These are phyloP conservation scores for Rhincodon typus DNA, from an alignment of 2,797 vertebrate species.

Conservation along the genomic window DNA sequence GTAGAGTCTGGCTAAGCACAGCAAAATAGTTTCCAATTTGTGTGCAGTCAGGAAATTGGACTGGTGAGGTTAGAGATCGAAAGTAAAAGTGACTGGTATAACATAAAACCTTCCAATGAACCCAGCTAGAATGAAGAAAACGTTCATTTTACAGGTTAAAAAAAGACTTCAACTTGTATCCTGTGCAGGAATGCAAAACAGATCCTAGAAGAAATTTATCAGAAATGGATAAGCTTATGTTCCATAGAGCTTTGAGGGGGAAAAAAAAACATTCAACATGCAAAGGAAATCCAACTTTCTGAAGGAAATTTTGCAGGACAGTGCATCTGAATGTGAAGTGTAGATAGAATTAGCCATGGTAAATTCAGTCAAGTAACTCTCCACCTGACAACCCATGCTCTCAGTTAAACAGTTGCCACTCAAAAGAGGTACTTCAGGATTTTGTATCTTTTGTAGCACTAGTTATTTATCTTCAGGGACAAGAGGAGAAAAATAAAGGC, in stretches of 20 bases:
- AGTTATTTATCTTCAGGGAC: neutral
- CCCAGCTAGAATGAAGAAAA: neutral
- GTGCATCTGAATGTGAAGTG: neutral
- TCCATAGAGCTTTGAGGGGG: neutral
- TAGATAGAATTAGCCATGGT: neutral
- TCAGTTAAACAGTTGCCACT: neutral
- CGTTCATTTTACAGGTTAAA: neutral
- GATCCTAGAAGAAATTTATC: neutral
- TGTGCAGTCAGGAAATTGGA: neutral
- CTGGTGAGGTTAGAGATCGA: neutral
- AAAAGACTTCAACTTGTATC: neutral
- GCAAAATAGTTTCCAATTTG: neutral
- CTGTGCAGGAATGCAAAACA: neutral
- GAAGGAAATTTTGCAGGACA: neutral
- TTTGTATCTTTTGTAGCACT: neutral
- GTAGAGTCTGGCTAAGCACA: too few relatives aligned
- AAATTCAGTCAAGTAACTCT: neutral
- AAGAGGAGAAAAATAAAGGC: neutral
- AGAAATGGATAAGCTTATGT: neutral
- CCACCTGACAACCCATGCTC: neutral
- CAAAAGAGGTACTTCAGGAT: neutral
- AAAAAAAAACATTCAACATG: neutral
- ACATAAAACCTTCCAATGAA: neutral
- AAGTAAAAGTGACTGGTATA: neutral
- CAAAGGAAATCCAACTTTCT: neutral